Evolutionary conservation across 2,797 vertebrate species (phyloP), one percentile per base, ranked within the genome.

Genomic region (Muscicapa comitata): DNA sequence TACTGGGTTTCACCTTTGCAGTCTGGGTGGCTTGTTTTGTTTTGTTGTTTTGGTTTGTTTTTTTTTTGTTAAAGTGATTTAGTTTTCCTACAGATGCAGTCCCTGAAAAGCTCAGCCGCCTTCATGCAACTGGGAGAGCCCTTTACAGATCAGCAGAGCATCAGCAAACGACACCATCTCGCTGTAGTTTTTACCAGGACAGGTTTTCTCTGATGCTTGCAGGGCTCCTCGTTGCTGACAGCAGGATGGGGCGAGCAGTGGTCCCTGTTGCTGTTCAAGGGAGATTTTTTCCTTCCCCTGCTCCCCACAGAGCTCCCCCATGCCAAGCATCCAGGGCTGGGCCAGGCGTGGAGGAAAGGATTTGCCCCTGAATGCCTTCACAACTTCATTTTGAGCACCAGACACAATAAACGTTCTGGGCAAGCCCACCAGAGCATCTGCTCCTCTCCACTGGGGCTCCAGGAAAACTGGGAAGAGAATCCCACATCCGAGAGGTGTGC

Each of bases 351-450:
- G 78, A 96, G 82, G 93, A 95, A 66, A 86, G 80, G 80, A 94
- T 95, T 95, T 93, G 55, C 42, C 92, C 93, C 51, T 51, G 80
- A 89, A 90, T 28, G 80, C 78, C 72, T 89, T 76, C 86, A 90
- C 80, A 82, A 54, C 85, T 93, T 89, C 77, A 74, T 90, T 79
- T 57, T 25, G 66, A 93, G 81, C 90, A 35, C 37, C 72, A 88
- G 47, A 45, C 72, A 92, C 71, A 28, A 94, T 79, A 72, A 72
- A 76, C 85, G 85, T 78, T 79, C 71, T 13, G 38, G 47, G 37
- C 88, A 59, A 97, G 66, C 72, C 73, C 89, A 94, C 31, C 70
- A 57, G 70, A 76, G 82, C 91, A 81, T 47, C 87, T 51, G 21
- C 20, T 17, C 19, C 59, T 35, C 48, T 74, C 38, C 59, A 13